phyloP scores from a whole-genome alignment of 1,140 invertebrate species.

The Xylocopa sonorina region DNA sequence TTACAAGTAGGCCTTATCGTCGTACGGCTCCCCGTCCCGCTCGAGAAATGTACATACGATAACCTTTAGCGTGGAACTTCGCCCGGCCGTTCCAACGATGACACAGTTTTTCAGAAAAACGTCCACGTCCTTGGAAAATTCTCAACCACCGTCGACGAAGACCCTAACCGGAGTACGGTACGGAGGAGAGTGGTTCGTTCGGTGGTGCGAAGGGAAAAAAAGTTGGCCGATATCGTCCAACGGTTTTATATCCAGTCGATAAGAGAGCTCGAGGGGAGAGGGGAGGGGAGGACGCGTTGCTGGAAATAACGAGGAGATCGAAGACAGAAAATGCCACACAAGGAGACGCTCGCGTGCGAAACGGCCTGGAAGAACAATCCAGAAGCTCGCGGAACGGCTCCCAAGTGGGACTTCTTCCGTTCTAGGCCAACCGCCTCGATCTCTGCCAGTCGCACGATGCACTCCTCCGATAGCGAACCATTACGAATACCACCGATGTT shows the following conservation, averaged over 20 bases:
- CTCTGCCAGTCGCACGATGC: not conserved
- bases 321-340: slow-evolving; percentile 38
- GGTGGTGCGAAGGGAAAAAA: not conserved
- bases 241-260: slow-evolving; percentile 10
- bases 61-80: slow-evolving; percentile 47
- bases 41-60: slow-evolving; percentile 32
- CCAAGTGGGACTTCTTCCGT: slow-evolving; percentile 10
- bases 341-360: slow-evolving; percentile 29
- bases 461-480: not conserved
- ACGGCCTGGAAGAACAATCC: slow-evolving; percentile 38
- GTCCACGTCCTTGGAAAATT: slow-evolving; percentile 4
- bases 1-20: slow-evolving; percentile 51
- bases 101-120: slow-evolving; percentile 33
- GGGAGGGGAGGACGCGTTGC: too few relatives aligned
- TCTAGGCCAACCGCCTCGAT: slow-evolving; percentile 4
- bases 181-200: not conserved
- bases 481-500: slow-evolving; percentile 13
- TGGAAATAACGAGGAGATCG: not conserved
- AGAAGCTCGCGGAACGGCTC: slow-evolving; percentile 30
- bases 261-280: not conserved
- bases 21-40: slow-evolving; percentile 21
- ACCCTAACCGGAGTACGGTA: too few relatives aligned
- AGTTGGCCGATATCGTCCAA: not conserved
- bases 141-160: not conserved
- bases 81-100: not conserved